Base-by-base conservation (phyloP, 2,888 invertebrate genomes). In the Zaprionus lineosus region DNA sequence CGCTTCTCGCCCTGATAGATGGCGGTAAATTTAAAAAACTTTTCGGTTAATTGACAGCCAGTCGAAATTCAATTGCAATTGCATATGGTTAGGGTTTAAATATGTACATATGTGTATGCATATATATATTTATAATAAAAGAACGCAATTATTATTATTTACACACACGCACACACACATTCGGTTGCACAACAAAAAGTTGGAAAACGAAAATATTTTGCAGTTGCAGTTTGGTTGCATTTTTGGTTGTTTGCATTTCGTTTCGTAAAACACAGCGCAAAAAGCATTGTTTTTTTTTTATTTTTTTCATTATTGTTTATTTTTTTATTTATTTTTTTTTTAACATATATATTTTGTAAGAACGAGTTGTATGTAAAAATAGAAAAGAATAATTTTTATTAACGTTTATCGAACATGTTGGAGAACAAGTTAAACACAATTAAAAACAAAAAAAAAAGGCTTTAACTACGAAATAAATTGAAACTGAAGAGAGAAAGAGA, bases 1-100 rank as follows among this genome's bases (percentile, higher is more conserved):
- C 95, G 95, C 92, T 96, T 96, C 91, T 96, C 95, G 87, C 94
- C 95, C 96, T 96, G 92, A 72, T 83, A 82, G 62, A 87, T 61
- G 71, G 84, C 76, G 67, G 74, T 81, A 78, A 87, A 87, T 75
- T 84, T 87, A 76, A 86, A 84, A 71, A 87, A 84, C 72, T 85
- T 77, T 14, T 73, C 24, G 31, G 50, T 77, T 74, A 74, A 65
- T 70, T 70, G 11, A 19, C 8, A 9, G 3, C 28, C 31, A 50
- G 9, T 24, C 21, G 6, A 7, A 28, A 16, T 2, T 55, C 19
- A 24, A 12, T 12, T 24, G 4, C 4, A 7, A 5, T 19, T 19
- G 19, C 5, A 19, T 3, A 19, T 19, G 5, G 19, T 24, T 24
- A 15, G n/a, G n/a, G n/a, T n/a, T 18, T 12, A 6, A 33, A 6